These are phyloP conservation scores for Rhabdomys dilectus DNA, from an alignment of 2,113 vertebrate genomes.

Conservation along the genomic window DNA sequence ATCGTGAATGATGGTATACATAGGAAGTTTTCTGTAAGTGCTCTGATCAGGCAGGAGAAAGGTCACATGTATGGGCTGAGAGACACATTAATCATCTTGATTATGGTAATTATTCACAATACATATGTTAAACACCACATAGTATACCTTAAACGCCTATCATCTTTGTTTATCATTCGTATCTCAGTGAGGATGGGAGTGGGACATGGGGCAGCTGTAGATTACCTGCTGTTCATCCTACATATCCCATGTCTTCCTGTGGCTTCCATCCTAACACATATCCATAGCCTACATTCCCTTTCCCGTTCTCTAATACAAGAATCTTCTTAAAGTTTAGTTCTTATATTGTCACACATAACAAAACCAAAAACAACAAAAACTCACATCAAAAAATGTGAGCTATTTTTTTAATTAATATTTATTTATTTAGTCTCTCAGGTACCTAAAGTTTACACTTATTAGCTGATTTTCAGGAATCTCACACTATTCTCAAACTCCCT, in stretches of 20 bases:
- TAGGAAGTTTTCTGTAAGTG: not conserved
- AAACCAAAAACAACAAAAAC: not conserved
- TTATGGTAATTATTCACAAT: not conserved
- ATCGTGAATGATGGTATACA: no score
- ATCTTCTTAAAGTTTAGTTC: not conserved
- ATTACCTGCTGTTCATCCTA: not conserved
- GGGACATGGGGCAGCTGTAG: not conserved
- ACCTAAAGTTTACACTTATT: not conserved
- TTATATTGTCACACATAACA: constrained; percentile 34
- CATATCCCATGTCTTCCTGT: not conserved
- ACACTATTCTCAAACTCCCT: not conserved
- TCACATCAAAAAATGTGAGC: not conserved
- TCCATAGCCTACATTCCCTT: not conserved
- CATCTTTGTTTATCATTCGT: not conserved
- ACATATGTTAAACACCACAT: not conserved
- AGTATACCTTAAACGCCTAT: not conserved
- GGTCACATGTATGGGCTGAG: not conserved
- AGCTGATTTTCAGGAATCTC: not conserved
- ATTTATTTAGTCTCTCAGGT: not conserved
- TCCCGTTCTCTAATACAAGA: constrained; percentile 9
- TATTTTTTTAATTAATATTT: not conserved
- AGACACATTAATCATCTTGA: not conserved
- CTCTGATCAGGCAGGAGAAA: not conserved
- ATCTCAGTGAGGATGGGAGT: not conserved
- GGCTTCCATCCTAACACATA: not conserved